phyloP scores from a whole-genome alignment of 2,888 invertebrate genomes.

The Clostera curtula region DNA sequence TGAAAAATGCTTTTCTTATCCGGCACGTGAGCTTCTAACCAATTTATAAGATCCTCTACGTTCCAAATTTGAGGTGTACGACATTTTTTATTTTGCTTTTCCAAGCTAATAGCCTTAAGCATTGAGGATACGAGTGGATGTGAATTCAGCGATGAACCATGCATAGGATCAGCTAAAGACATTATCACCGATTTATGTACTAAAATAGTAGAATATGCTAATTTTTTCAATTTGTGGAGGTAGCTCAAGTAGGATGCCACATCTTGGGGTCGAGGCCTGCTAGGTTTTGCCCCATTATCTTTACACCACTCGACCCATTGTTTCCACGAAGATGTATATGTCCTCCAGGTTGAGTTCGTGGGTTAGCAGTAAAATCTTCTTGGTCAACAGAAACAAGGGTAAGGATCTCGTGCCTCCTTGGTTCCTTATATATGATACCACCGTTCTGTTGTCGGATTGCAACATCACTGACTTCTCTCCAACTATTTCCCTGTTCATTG shows the following conservation, averaged over 20 bases:
- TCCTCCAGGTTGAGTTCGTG: constrained; percentile 9
- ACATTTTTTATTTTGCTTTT: background rate
- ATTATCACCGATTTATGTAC: constrained; percentile 14
- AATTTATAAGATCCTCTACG: background rate
- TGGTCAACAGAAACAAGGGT: constrained; percentile 1
- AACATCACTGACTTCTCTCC: constrained; percentile 6
- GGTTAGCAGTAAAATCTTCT: constrained; percentile 1
- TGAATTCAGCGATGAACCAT: background rate
- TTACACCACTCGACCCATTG: constrained; percentile 15
- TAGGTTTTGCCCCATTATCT: constrained; percentile 7
- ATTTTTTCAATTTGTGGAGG: constrained; percentile 4
- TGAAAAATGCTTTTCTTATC: constrained; percentile 3
- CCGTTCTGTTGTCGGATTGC: constrained; percentile 20
- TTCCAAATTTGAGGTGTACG: constrained; percentile 1
- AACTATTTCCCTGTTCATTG: background rate
- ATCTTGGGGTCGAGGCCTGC: constrained; percentile 10
- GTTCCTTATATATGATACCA: constrained; percentile 15
- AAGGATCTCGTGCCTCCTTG: constrained; percentile 14
- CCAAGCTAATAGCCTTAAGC: constrained; percentile 1
- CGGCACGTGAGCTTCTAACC: constrained; percentile 1
- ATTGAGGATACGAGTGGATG: constrained; percentile 2
- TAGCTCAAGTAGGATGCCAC: constrained; percentile 8
- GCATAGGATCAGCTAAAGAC: constrained; percentile 7
- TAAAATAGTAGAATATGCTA: constrained; percentile 11
- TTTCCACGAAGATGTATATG: constrained; percentile 12